A percentile compares a stretch with the other conserved stretches of the same genome.
Conservation (phyloP, 2,113 vertebrate species). For the Callipepla californica region DNA sequence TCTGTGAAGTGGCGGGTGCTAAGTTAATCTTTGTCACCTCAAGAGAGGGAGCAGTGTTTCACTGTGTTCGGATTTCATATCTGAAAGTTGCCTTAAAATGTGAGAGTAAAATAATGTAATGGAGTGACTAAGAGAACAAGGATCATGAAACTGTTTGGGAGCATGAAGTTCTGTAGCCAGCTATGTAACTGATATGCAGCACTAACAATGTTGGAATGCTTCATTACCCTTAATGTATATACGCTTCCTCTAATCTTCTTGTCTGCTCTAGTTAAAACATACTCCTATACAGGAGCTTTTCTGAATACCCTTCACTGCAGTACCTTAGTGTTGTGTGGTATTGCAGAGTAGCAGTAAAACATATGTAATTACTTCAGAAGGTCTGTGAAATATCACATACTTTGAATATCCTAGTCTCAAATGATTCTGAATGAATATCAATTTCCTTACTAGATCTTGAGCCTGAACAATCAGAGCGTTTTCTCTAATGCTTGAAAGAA, state of each 20-base stretch:
- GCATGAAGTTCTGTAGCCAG: background rate
- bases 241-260: background rate
- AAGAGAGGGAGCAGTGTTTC: background rate
- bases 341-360: background rate
- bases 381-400: background rate
- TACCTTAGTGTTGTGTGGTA: background rate
- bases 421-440: background rate
- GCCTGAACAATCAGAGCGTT: background rate
- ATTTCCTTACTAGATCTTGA: background rate
- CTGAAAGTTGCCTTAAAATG: background rate
- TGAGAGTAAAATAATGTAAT: background rate
- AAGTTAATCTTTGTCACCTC: background rate
- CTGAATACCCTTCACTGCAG: background rate
- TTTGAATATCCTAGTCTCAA: background rate
- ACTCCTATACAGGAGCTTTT: background rate
- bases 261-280: background rate
- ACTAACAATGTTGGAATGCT: background rate
- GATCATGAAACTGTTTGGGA: background rate
- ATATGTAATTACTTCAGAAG: background rate
- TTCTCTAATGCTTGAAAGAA: background rate
- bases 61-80: background rate
- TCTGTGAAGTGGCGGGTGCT: background rate
- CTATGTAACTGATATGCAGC: fast-evolving
- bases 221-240: background rate
- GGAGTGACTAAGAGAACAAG: background rate